A percentile compares a stretch with the other conserved stretches of the same genome.
Conservation (phyloP, 2,888 invertebrate species). For the Melitaea athalia region DNA sequence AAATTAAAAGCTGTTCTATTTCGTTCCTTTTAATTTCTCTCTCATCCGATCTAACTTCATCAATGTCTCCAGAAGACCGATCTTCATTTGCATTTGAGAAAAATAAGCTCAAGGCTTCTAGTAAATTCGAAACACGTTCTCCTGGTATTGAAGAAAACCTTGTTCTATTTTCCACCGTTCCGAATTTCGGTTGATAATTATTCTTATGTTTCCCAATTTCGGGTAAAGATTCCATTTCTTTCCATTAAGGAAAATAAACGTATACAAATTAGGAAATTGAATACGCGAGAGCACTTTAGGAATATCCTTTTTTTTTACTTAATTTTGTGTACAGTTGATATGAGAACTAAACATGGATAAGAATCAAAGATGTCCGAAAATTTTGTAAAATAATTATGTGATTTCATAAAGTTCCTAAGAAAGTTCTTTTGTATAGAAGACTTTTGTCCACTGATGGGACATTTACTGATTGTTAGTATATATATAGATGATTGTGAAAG, state of each 20-base stretch:
- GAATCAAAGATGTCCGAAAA: background rate
- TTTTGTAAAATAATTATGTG: too few relatives aligned
- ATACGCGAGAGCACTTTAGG: background rate
- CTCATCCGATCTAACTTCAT: slow-evolving; percentile 37
- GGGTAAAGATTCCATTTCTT: slow-evolving; percentile 7
- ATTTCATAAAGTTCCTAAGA: too few relatives aligned
- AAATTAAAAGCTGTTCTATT: background rate
- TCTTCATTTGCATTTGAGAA: slow-evolving; percentile 35
- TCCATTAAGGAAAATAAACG: slow-evolving; percentile 5
- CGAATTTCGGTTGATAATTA: slow-evolving; percentile 9
- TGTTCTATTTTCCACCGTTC: slow-evolving; percentile 20
- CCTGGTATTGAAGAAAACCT: slow-evolving; percentile 29
- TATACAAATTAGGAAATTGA: slow-evolving; percentile 1
- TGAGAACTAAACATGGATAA: background rate
- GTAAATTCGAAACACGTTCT: slow-evolving; percentile 32
- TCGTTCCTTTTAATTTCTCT: background rate
- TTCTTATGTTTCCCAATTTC: slow-evolving; percentile 8
- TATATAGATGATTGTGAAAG: too few relatives aligned
- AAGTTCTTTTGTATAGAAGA: too few relatives aligned
- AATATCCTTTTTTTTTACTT: background rate
- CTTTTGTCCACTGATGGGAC: too few relatives aligned
- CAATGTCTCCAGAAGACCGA: slow-evolving; percentile 24
- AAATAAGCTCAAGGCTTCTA: slow-evolving; percentile 21
- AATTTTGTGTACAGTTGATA: background rate
- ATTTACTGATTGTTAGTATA: too few relatives aligned